Conservation (phyloP, 2,888 invertebrate species). For the Tetropium fuscum region DNA sequence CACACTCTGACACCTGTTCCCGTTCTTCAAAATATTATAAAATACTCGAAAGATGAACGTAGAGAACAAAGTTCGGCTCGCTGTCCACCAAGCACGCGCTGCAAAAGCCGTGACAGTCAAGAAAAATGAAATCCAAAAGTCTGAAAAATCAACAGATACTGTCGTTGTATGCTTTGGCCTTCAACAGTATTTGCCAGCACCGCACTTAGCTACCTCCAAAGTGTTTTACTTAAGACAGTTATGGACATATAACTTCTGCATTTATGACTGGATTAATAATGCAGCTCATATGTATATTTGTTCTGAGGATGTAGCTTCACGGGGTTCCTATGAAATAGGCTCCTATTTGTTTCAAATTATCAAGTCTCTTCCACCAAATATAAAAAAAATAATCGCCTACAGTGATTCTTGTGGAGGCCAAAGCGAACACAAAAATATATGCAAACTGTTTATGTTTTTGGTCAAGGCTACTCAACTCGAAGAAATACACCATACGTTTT, state of each 20-base stretch:
- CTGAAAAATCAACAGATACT: slow-evolving; percentile 8
- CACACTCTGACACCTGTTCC: slow-evolving; percentile 30
- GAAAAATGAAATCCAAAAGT: not conserved
- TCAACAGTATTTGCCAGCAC: slow-evolving; percentile 43
- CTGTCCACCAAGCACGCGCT: slow-evolving; percentile 24
- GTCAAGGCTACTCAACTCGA: slow-evolving; percentile 34
- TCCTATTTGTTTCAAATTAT: slow-evolving; percentile 37
- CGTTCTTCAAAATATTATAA: slow-evolving; percentile 25
- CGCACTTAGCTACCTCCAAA: slow-evolving; percentile 37
- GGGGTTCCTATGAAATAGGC: slow-evolving; percentile 42
- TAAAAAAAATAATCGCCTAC: slow-evolving; percentile 36
- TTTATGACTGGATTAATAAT: slow-evolving; percentile 33
- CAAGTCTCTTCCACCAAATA: slow-evolving; percentile 27
- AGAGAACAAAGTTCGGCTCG: slow-evolving; percentile 13
- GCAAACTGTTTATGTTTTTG: slow-evolving; percentile 42
- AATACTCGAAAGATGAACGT: slow-evolving; percentile 21
- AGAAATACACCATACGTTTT: slow-evolving; percentile 39
- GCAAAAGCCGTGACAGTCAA: slow-evolving; percentile 11
- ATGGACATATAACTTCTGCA: slow-evolving; percentile 45
- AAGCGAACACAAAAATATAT: slow-evolving; percentile 44
- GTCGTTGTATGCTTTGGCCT: slow-evolving; percentile 42
- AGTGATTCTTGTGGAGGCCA: slow-evolving; percentile 43
- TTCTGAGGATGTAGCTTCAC: slow-evolving; percentile 41
- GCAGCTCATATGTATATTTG: slow-evolving; percentile 42
- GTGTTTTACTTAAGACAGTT: slow-evolving; percentile 40